phyloP scores from a whole-genome alignment of 1,140 invertebrate genomes.

The Drosophila pseudoananassae region DNA sequence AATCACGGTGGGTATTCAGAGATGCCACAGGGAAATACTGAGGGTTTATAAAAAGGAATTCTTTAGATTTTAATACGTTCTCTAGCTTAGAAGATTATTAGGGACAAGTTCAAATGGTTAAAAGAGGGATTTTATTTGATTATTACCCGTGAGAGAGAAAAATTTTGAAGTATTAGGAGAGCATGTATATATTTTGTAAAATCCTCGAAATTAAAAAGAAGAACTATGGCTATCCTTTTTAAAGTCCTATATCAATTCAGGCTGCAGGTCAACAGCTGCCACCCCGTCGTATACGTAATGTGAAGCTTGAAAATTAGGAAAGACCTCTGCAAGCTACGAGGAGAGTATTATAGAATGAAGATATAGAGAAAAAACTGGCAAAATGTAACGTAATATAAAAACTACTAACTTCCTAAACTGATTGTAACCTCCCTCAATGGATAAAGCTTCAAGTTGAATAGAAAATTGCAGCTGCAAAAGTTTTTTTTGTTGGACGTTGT shows the following conservation, averaged over 20 bases:
- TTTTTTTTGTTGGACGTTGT: conserved; percentile 17
- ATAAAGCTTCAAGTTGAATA: conserved; percentile 50
- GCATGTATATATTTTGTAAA: too few species aligned
- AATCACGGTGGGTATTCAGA: conserved; percentile 38
- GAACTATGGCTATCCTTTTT: background rate
- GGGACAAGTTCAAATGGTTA: background rate
- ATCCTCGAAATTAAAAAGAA: too few species aligned
- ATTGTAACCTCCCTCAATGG: conserved; percentile 16
- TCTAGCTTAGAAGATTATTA: background rate
- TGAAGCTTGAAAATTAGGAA: conserved; percentile 45
- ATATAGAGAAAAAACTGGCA: background rate
- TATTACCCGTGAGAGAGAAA: too few species aligned
- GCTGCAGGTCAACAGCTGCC: background rate
- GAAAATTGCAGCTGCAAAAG: conserved; percentile 61
- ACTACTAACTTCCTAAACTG: conserved; percentile 42
- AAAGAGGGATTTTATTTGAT: background rate
- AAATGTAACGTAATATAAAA: conserved; percentile 29
- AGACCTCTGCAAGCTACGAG: conserved; percentile 18
- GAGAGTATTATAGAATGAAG: background rate
- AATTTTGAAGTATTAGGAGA: too few species aligned
- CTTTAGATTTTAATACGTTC: background rate
- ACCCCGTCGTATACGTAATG: conserved; percentile 57
- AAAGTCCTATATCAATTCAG: background rate
- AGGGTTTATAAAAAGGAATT: background rate
- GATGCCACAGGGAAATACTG: conserved; percentile 34